Conservation (phyloP, 2,113 vertebrate species). For the Siniperca knerii region DNA sequence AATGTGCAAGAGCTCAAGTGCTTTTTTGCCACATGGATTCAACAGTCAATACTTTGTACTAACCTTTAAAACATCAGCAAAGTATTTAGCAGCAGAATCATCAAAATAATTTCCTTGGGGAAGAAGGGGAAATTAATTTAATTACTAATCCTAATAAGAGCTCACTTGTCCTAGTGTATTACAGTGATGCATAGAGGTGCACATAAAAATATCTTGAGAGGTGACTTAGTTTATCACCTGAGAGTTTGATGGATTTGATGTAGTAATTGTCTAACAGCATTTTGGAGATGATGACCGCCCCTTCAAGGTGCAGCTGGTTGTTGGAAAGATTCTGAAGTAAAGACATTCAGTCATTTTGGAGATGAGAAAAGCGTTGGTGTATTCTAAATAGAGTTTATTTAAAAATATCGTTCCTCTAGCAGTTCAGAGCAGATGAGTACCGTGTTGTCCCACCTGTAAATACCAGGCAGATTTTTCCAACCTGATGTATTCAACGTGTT, state of each 20-base stretch:
- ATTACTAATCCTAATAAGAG: background rate
- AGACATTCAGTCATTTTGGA: background rate
- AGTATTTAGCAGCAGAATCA: slow-evolving; percentile 72
- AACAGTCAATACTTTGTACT: slow-evolving; percentile 53
- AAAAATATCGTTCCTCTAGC: background rate
- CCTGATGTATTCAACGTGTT: background rate
- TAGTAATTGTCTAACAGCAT: slow-evolving; percentile 80
- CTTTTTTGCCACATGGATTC: background rate
- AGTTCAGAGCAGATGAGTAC: no score
- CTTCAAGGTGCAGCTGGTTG: slow-evolving; percentile 80
- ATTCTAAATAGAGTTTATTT: background rate
- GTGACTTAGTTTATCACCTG: slow-evolving; percentile 69
- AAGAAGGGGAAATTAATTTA: background rate
- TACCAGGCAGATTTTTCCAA: background rate
- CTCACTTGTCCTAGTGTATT: background rate
- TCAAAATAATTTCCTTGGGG: slow-evolving; percentile 81
- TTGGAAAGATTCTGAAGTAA: slow-evolving; percentile 84
- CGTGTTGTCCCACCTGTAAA: background rate
- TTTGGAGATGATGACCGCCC: slow-evolving; percentile 73
- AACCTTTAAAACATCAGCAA: slow-evolving; percentile 83
- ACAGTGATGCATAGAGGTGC: background rate
- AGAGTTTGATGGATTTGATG: slow-evolving; percentile 78
- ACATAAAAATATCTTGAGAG: background rate
- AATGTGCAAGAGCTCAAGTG: background rate
- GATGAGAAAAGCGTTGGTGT: background rate